Evolutionary conservation across 2,797 vertebrate species (phyloP), one percentile per base, ranked within the genome.

Genomic region (Pipistrellus kuhlii): DNA sequence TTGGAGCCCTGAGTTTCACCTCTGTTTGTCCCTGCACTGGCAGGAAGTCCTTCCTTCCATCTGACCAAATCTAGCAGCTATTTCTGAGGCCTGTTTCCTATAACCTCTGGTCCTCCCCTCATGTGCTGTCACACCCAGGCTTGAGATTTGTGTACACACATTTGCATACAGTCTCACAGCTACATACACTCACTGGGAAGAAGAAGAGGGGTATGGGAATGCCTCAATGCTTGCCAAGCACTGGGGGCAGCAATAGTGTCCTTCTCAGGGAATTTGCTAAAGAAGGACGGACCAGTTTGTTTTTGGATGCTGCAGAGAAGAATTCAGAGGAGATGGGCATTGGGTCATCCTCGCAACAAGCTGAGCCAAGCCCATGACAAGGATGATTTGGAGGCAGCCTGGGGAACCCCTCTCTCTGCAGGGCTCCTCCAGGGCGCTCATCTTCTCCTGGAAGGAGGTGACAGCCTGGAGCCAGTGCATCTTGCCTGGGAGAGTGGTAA

Each of bases 71-170:
- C 32, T 76, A 80, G 69, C 30, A 53, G 10, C 81, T 64, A 21
- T 48, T 78, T 91, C 68, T 75, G 68, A 95, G 75, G 41, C 20
- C n/a, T 17, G 35, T 71, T 95, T 88, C 83, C 78, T 88, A n/a
- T 73, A 57, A 68, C 35, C 57, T 72, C 35, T 44, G 21, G 32
- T 68, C 69, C 73, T 88, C 20, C 87, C 64, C 1, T 10, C 7
- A 18, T 83, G 15, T 15, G 17, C 35, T 59, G 55, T 86, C 13
- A 53, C 2, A 80, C 57, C 25, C 32, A 80, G 59, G 20, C 20
- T 64, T n/a, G 72, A 68, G n/a, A 86, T 51, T 32, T 83, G 4
- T 44, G 46, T 77, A 69, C 66, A 72, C 32, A 68, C 15, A 5
- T 8, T 53, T 20, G 6, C 17, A 30, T 77, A 81, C n/a, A 32